phyloP scores from a whole-genome alignment of 2,888 invertebrate genomes.

The Dorcus parallelipipedus region DNA sequence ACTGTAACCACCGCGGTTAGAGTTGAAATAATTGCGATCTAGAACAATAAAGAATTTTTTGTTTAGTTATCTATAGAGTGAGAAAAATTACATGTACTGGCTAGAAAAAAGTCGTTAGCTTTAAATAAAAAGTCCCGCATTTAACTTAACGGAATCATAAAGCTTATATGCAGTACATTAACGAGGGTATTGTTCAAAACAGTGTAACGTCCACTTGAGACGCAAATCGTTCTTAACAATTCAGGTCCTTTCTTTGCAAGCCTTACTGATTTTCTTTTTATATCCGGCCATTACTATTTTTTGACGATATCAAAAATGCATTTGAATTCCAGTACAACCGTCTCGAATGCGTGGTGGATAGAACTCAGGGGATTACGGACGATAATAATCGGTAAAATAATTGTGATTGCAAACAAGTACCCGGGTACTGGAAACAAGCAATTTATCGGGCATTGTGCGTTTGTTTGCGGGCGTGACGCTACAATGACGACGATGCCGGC shows the following conservation, averaged over 20 bases:
- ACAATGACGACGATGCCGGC: constrained; percentile 44
- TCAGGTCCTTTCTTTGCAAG: constrained; percentile 9
- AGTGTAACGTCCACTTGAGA: constrained; percentile 23
- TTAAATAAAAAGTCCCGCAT: not conserved
- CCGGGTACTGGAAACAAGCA: constrained; percentile 27
- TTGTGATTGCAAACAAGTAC: constrained; percentile 13
- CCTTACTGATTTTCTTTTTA: too few species aligned
- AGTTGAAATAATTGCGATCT: not conserved
- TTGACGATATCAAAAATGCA: too few species aligned
- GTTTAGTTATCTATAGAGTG: too few species aligned
- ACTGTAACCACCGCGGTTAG: constrained; percentile 11
- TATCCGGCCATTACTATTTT: too few species aligned
- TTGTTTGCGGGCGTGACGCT: constrained; percentile 45
- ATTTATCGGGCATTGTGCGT: constrained; percentile 28
- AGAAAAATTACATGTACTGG: not conserved
- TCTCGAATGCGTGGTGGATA: too few species aligned
- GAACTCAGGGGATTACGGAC: not conserved
- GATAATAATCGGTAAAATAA: constrained; percentile 7
- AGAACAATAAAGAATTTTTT: not conserved
- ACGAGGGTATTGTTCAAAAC: not conserved
- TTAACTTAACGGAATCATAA: constrained; percentile 7
- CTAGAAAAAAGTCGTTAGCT: not conserved
- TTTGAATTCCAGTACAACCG: not conserved
- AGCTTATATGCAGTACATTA: not conserved
- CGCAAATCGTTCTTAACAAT: constrained; percentile 21